A percentile compares a stretch with the other conserved stretches of the same genome.
Evolutionary conservation across 2,113 vertebrate species (phyloP).

Genomic region (Catharus fuscescens): DNA sequence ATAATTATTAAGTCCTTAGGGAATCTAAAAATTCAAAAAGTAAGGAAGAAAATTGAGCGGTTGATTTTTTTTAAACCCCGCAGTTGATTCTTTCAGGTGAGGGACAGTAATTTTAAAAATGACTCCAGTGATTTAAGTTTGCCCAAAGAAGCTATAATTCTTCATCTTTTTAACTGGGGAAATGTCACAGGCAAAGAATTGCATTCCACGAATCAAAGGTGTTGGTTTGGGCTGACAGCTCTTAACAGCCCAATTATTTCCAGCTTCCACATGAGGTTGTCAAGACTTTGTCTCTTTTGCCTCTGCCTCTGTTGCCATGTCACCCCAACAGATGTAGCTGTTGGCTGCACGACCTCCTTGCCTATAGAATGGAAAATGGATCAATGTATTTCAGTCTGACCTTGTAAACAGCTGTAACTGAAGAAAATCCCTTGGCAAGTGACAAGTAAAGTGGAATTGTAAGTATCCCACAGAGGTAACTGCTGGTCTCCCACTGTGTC

Average conservation of each 20-base stretch:
- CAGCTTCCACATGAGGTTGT: background rate
- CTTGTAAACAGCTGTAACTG: background rate
- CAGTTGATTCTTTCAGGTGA: background rate
- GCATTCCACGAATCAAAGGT: background rate
- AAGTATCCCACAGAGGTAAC: background rate
- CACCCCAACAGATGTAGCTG: background rate
- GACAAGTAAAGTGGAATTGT: background rate
- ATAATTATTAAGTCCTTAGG: background rate
- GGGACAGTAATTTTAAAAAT: background rate
- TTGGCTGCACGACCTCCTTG: background rate
- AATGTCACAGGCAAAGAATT: background rate
- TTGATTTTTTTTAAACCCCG: background rate
- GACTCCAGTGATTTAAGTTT: background rate
- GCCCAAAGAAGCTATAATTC: background rate
- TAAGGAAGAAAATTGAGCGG: background rate
- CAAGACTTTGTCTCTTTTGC: background rate
- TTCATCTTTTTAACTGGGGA: background rate
- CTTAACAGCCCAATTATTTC: background rate
- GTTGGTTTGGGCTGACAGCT: background rate
- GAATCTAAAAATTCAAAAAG: background rate
- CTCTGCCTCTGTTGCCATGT: accelerated
- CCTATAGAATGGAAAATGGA: background rate
- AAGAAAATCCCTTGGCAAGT: background rate
- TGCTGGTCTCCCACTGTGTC: background rate
- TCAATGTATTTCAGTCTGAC: background rate